Evolutionary conservation across 1,140 invertebrate genomes (phyloP).

Genomic region (Chelonus insularis): DNA sequence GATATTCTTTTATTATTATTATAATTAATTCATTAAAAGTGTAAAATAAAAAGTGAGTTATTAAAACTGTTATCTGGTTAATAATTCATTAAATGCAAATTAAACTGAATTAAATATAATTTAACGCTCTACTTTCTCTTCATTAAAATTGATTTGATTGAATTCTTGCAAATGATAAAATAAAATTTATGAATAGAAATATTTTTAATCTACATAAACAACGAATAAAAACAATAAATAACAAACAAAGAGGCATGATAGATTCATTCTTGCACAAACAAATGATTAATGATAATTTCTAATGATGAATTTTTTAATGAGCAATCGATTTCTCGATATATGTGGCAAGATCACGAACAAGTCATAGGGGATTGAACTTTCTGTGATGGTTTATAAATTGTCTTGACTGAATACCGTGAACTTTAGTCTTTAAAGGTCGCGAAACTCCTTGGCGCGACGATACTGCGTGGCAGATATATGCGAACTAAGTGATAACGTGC

Average conservation of each 20-base stretch:
- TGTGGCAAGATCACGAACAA: conserved; percentile 5
- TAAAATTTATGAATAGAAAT: too few relatives aligned
- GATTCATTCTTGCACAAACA: background rate
- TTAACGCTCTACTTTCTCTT: too few relatives aligned
- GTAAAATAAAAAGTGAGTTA: too few relatives aligned
- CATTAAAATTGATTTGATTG: too few relatives aligned
- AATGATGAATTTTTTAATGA: background rate
- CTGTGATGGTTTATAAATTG: conserved; percentile 40
- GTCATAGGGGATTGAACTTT: conserved; percentile 45
- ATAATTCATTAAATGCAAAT: too few relatives aligned
- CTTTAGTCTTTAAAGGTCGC: conserved; percentile 57
- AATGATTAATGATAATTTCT: conserved; percentile 1
- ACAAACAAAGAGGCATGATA: background rate
- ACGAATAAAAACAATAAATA: background rate
- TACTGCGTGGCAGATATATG: conserved; percentile 26
- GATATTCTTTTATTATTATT: too few relatives aligned
- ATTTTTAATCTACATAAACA: too few relatives aligned
- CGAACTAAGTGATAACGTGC: conserved; percentile 20
- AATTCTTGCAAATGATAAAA: too few relatives aligned
- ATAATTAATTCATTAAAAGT: too few relatives aligned
- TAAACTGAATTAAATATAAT: too few relatives aligned
- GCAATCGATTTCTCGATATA: too few relatives aligned
- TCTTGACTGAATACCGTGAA: conserved; percentile 52
- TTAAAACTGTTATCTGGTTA: too few relatives aligned
- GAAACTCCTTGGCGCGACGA: conserved; percentile 38